Percentiles rank a stretch among this genome's conserved stretches.
phyloP scores from a whole-genome alignment of 35 echinoderm and acorn worm genomes.

The Ophioderma brevispina region DNA sequence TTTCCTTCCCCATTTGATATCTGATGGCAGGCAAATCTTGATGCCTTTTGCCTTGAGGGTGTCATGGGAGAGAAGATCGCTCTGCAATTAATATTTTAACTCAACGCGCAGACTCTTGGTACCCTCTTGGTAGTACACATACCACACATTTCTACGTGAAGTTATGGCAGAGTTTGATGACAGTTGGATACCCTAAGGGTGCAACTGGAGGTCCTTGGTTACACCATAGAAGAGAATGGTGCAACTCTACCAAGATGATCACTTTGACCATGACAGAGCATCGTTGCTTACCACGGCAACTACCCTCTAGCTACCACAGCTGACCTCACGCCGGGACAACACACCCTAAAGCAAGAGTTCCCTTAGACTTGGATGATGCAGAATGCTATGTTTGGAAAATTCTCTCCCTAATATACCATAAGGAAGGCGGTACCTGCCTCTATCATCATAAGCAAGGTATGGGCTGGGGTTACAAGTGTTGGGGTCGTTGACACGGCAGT shows the following conservation, averaged over 20 bases:
- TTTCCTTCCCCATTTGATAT: neutral
- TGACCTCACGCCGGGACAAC: neutral
- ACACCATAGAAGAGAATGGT: neutral
- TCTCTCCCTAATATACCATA: neutral
- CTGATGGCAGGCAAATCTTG: neutral
- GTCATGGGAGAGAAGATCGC: neutral
- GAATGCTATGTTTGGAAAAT: neutral
- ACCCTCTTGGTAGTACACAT: neutral
- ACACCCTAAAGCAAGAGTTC: neutral
- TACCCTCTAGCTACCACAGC: neutral
- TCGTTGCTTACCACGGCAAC: neutral
- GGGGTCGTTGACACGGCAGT: neutral
- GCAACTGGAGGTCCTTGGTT: neutral
- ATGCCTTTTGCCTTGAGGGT: neutral
- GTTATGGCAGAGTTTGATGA: constrained; percentile 5
- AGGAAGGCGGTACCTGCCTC: neutral
- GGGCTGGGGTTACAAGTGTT: neutral
- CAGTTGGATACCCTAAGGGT: neutral
- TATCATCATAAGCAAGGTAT: constrained; percentile 1
- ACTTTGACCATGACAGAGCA: constrained; percentile 2
- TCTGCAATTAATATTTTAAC: neutral
- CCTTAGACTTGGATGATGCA: neutral
- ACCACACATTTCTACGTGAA: constrained; percentile 5
- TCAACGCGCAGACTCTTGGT: neutral
- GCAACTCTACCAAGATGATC: neutral